Percentiles rank a stretch among this genome's conserved stretches.
These are phyloP conservation scores for Hyaena hyaena DNA, from an alignment of 2,113 vertebrate species.

Conservation along the genomic window DNA sequence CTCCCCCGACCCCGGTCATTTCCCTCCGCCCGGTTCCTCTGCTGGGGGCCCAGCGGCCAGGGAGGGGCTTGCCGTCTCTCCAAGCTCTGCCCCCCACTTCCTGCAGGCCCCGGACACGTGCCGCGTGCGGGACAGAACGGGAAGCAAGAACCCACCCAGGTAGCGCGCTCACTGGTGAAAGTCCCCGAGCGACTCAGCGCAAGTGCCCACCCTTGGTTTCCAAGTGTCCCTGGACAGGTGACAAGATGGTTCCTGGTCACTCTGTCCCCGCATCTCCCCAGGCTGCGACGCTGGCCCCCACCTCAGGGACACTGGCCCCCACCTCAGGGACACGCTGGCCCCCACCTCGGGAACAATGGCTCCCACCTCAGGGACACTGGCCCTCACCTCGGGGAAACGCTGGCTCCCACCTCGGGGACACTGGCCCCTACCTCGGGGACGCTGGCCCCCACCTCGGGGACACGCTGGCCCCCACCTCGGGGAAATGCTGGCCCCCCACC, in stretches of 20 bases:
- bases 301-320: too few species aligned
- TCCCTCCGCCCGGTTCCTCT: neutral
- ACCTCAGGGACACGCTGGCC: too few species aligned
- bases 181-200: slow-evolving; percentile 38
- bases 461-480: too few species aligned
- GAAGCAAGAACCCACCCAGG: neutral
- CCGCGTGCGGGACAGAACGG: neutral
- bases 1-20: fast-evolving
- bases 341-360: too few species aligned
- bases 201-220: neutral
- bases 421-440: too few species aligned
- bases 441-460: too few species aligned
- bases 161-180: fast-evolving
- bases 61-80: neutral
- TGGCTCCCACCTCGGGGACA: too few species aligned
- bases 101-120: neutral
- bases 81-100: neutral
- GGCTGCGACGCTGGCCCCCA: neutral
- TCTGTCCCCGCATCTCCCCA: neutral
- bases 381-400: too few species aligned
- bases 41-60: neutral
- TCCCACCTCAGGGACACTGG: too few species aligned
- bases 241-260: neutral
- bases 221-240: neutral
- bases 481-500: too few species aligned